phyloP scores from a whole-genome alignment of 2,888 invertebrate genomes.

The Hydriomena furcata region DNA sequence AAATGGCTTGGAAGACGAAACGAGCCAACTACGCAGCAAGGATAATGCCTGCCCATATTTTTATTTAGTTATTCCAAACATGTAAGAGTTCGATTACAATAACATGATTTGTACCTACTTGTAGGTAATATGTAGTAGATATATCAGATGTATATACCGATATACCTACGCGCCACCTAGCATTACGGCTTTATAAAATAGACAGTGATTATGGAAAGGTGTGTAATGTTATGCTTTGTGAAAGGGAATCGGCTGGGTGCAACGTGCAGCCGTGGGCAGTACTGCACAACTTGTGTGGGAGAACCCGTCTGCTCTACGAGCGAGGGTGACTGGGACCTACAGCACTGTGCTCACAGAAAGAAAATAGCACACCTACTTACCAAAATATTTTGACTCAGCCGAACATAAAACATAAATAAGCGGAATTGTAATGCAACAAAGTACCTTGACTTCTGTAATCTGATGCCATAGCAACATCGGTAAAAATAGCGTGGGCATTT shows the following conservation, averaged over 20 bases:
- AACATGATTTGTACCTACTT: conserved; percentile 6
- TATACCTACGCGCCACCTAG: conserved; percentile 16
- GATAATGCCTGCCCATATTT: not conserved
- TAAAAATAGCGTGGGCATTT: not conserved
- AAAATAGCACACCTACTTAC: too few species aligned
- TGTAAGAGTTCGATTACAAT: conserved; percentile 17
- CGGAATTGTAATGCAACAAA: conserved; percentile 2
- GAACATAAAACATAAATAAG: conserved; percentile 28
- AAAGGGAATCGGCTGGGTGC: conserved; percentile 37
- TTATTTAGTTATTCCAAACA: conserved; percentile 14
- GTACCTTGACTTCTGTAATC: not conserved
- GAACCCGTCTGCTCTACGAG: conserved; percentile 44
- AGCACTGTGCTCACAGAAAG: conserved; percentile 10
- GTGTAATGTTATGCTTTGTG: conserved; percentile 26
- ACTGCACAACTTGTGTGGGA: conserved; percentile 47
- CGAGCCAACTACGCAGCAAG: not conserved
- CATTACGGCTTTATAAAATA: conserved; percentile 15
- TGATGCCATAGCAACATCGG: too few species aligned
- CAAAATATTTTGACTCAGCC: conserved; percentile 31
- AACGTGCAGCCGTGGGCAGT: conserved; percentile 33
- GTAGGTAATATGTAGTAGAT: too few species aligned
- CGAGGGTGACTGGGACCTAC: conserved; percentile 32
- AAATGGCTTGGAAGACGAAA: not conserved
- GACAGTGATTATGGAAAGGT: conserved; percentile 24
- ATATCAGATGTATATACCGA: too few species aligned